Evolutionary conservation across 2,797 vertebrate genomes (phyloP).

Genomic region (Peromyscus aztecus): DNA sequence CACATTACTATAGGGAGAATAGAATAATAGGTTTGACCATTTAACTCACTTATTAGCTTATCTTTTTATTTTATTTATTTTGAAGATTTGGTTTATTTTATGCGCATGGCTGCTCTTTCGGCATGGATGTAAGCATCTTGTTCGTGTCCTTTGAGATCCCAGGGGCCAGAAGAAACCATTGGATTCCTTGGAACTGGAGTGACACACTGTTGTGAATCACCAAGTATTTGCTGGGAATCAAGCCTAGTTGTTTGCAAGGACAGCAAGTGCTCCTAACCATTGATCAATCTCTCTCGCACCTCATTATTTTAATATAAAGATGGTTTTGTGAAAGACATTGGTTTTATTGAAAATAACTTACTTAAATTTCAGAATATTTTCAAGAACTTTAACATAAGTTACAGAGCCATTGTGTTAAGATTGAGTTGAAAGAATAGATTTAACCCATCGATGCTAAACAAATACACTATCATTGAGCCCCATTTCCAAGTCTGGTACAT

Average conservation of each 20-base stretch:
- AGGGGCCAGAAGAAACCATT: neutral
- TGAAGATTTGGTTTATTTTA: neutral
- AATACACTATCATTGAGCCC: neutral
- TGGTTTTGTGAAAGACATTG: neutral
- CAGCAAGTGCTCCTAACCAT: neutral
- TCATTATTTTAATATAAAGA: neutral
- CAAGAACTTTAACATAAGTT: neutral
- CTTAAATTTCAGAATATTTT: conserved; percentile 47
- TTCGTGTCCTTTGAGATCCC: neutral
- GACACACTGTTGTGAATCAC: too few relatives aligned
- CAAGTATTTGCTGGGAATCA: neutral
- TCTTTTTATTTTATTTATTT: neutral
- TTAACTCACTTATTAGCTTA: neutral
- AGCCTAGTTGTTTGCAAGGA: neutral
- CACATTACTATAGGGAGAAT: neutral
- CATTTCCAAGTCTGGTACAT: neutral
- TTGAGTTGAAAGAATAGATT: neutral
- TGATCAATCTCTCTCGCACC: neutral
- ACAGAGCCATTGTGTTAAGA: neutral
- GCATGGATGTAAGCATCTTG: neutral
- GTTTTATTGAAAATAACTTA: neutral
- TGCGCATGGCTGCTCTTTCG: neutral
- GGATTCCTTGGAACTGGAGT: neutral
- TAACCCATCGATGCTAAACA: neutral
- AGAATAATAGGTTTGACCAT: neutral